Conservation (phyloP, 2,888 invertebrate species). For the Nysson spinosus region DNA sequence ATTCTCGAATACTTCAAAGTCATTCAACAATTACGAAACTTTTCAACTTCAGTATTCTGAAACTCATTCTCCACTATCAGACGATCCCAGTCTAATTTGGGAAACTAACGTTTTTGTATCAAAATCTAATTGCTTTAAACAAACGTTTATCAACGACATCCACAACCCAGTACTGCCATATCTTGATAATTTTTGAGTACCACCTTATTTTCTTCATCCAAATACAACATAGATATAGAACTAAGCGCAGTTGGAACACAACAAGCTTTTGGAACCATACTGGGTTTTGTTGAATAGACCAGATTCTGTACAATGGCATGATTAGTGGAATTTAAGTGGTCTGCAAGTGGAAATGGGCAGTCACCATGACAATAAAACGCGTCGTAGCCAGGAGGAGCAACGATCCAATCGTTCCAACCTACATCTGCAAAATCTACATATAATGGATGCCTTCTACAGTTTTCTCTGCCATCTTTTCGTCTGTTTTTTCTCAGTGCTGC, state of each 20-base stretch:
- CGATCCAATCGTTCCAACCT: slow-evolving; percentile 99
- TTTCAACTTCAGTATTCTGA: too few relatives aligned
- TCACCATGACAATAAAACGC: slow-evolving; percentile 97
- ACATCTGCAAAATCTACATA: slow-evolving; percentile 98
- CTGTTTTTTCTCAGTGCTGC: slow-evolving; percentile 81
- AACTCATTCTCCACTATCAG: too few relatives aligned
- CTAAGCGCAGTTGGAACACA: slow-evolving; percentile 97
- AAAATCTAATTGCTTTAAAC: too few relatives aligned
- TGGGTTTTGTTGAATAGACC: slow-evolving; percentile 95
- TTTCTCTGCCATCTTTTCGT: slow-evolving; percentile 85
- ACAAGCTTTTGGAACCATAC: slow-evolving; percentile 94
- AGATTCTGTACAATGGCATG: slow-evolving; percentile 99
- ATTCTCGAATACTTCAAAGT: too few relatives aligned
- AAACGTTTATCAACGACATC: slow-evolving; percentile 94
- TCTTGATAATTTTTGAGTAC: slow-evolving; percentile 99
- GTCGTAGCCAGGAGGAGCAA: slow-evolving; percentile 96
- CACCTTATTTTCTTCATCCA: slow-evolving; percentile 95
- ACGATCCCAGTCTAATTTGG: too few relatives aligned
- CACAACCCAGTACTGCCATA: slow-evolving; percentile 98
- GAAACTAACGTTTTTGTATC: too few relatives aligned
- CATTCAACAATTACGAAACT: too few relatives aligned
- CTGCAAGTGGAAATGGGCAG: slow-evolving; percentile 95
- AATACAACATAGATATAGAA: slow-evolving; percentile 96
- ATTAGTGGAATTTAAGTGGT: slow-evolving; percentile 97
- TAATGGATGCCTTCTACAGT: slow-evolving; percentile 92